phyloP scores from a whole-genome alignment of 2,797 vertebrate genomes.

The Propithecus perrieri region DNA sequence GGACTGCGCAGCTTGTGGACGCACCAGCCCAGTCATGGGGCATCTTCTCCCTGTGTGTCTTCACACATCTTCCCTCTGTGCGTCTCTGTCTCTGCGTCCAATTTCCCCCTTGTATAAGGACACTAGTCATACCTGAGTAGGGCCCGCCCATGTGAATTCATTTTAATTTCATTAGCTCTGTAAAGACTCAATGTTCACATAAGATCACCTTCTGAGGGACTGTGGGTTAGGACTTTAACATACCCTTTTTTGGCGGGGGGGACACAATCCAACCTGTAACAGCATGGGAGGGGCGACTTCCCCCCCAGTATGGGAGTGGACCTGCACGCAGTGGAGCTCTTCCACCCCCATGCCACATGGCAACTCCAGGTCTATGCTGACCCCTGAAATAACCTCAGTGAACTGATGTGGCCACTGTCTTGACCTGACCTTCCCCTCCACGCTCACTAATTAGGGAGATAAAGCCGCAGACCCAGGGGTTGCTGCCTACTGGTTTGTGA shows the following conservation, averaged over 20 bases:
- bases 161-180: background rate
- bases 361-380: background rate
- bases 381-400: background rate
- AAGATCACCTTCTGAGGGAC: background rate
- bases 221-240: background rate
- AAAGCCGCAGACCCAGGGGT: too few relatives aligned
- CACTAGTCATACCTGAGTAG: background rate
- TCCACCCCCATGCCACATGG: rapidly evolving
- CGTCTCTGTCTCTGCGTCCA: background rate
- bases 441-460: background rate
- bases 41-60: background rate
- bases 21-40: too few relatives aligned
- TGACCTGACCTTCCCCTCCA: background rate
- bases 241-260: background rate
- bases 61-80: background rate
- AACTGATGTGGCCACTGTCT: rapidly evolving
- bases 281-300: background rate
- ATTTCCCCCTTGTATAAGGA: background rate
- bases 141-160: background rate
- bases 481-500: background rate
- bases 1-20: background rate
- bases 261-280: background rate
- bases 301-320: background rate
- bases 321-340: background rate
- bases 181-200: background rate